Conservation (phyloP, 2,888 invertebrate genomes). For the Coronaproctus castanopsis region DNA sequence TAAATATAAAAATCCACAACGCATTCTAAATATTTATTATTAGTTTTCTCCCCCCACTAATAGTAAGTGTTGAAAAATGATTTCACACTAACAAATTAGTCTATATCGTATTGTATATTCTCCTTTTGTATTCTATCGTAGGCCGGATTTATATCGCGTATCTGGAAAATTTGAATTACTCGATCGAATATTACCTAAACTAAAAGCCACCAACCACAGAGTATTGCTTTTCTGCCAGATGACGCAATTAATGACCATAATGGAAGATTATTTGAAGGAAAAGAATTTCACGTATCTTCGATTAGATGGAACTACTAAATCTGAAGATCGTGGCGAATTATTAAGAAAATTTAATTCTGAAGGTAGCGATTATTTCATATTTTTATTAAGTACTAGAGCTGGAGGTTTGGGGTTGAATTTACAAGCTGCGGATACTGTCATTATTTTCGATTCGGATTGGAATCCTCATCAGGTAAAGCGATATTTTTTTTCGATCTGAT, state of each 20-base stretch:
- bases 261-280: constrained; percentile 93
- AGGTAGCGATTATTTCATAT: constrained; percentile 80
- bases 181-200: constrained; percentile 89
- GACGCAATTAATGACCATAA: constrained; percentile 97
- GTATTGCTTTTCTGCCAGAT: constrained; percentile 99
- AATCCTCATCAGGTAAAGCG: constrained; percentile 82
- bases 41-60: too few relatives aligned
- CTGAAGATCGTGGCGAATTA: constrained; percentile 93
- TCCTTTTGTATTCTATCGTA: constrained; percentile 11
- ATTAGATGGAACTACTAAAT: constrained; percentile 92
- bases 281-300: constrained; percentile 74
- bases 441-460: constrained; percentile 99
- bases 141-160: constrained; percentile 71
- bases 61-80: too few relatives aligned
- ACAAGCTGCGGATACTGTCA: constrained; percentile 95
- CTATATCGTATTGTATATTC: constrained; percentile 1
- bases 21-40: too few relatives aligned
- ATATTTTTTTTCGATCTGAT: not conserved
- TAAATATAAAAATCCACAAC: too few relatives aligned
- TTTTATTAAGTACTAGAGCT: constrained; percentile 88
- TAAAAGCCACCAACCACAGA: constrained; percentile 75
- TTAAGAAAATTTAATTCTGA: constrained; percentile 77
- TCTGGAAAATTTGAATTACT: constrained; percentile 95
- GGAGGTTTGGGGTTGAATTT: constrained; percentile 95
- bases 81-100: not conserved